Evolutionary conservation across 2,888 invertebrate species (phyloP), one percentile per base, ranked within the genome.

Genomic region (Morpho deidamia): DNA sequence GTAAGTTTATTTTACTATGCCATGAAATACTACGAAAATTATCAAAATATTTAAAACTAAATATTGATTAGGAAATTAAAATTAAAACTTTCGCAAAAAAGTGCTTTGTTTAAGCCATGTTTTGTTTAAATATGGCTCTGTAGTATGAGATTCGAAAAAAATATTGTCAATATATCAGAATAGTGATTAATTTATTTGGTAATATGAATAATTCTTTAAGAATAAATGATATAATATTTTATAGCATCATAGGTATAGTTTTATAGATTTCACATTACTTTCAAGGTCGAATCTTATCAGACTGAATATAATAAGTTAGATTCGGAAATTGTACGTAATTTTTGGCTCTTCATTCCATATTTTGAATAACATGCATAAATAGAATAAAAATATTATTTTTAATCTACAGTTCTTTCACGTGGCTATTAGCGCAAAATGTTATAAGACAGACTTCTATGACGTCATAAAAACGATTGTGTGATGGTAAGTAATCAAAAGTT

Each of bases 301-400:
- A 56, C 56, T 56, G 56, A 56, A 34, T 56, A 56, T 52, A 42
- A 49, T 53, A 53, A 56, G 52, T 42, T 41, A 52, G 46, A 39
- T 32, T 39, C 32, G 14, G 39, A 46, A 39, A 9, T 41, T 41
- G 12, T 41, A 11, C 14, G 14, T 41, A 14, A 41, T 41, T 41
- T 40, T 23, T 23, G 23, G 38, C 10, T 12, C 11, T 41, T 2
- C 11, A 10, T 14, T 41, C 10, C 10, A 41, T 41, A 12, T 41
- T 41, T 41, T 41, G 23, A 0, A 2, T 23, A 5, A 3, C 23
- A 2, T 23, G 5, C 23, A 23, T 23, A 23, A 23, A 23, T 23
- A 5, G 3, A 5, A 5, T 23, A 5, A 23, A n/a, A 23, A 23
- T 23, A 23, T 23, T 23, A 23, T 23, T 23, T 23, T 23, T 23